Percentiles rank a stretch among this genome's conserved stretches.
Conservation (phyloP, 2,797 vertebrate species). For the Otolemur crassicaudatus region DNA sequence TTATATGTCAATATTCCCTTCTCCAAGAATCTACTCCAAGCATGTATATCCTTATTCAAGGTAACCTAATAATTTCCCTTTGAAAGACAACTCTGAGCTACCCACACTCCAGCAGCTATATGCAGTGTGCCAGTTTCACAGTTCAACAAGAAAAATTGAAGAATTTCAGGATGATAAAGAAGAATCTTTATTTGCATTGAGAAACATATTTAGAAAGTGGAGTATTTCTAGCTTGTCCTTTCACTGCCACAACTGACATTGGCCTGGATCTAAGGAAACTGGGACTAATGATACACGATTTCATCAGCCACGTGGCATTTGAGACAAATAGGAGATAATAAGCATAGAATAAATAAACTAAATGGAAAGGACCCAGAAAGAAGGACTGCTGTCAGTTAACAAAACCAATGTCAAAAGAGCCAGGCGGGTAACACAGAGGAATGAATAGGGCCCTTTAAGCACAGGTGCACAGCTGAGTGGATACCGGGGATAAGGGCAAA, state of each 20-base stretch:
- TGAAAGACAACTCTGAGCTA: slow-evolving; percentile 20
- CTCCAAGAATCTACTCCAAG: neutral
- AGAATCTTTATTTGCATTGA: neutral
- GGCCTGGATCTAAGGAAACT: neutral
- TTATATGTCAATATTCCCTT: neutral
- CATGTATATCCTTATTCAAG: neutral
- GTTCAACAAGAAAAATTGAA: slow-evolving; percentile 1
- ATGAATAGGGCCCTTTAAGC: neutral
- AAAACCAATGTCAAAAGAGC: neutral
- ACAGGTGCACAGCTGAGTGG: neutral
- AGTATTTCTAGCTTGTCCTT: neutral
- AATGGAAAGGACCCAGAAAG: neutral
- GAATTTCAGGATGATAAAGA: neutral
- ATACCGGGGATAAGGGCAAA: neutral
- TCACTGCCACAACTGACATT: neutral
- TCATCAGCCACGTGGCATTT: neutral
- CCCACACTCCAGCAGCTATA: neutral
- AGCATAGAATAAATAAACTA: neutral
- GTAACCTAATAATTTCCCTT: slow-evolving; percentile 19
- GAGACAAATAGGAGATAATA: slow-evolving; percentile 37
- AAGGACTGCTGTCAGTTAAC: neutral
- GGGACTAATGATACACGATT: neutral
- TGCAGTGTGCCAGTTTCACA: neutral
- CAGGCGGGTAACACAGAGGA: neutral
- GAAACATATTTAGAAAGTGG: neutral